These are phyloP conservation scores for Vollenhovia emeryi DNA, from an alignment of 1,140 invertebrate species.

Conservation along the genomic window DNA sequence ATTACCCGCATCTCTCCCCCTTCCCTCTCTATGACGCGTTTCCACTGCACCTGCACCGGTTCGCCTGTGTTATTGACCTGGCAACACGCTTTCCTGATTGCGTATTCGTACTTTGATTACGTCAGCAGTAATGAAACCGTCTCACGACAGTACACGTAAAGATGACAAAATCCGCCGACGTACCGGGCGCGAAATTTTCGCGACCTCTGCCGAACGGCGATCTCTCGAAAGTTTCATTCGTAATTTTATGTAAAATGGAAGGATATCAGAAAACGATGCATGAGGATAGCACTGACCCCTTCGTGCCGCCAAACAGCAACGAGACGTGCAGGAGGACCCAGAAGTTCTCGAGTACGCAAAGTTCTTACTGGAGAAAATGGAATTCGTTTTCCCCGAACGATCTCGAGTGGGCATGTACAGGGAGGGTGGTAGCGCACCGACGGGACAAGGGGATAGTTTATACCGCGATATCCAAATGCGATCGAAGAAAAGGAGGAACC, in stretches of 20 bases:
- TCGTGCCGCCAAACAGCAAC: conserved; percentile 1
- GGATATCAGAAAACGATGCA: not conserved
- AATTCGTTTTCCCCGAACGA: conserved; percentile 61
- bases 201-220: not conserved
- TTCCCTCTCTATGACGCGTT: not conserved
- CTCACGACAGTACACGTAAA: not conserved
- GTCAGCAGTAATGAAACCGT: conserved; percentile 10
- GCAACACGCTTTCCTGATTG: conserved; percentile 23
- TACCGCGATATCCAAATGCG: conserved; percentile 63
- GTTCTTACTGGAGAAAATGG: conserved; percentile 62
- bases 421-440: not conserved
- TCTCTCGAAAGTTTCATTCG: not conserved
- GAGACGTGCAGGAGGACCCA: conserved; percentile 22
- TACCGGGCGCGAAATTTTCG: not conserved
- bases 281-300: not conserved
- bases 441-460: conserved; percentile 23
- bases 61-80: not conserved
- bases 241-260: conserved; percentile 14
- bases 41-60: conserved; percentile 25
- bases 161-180: not conserved
- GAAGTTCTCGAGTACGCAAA: conserved; percentile 51
- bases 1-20: conserved; percentile 18
- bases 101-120: not conserved
- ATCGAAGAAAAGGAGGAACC: conserved; percentile 40
- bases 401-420: conserved; percentile 1